A percentile compares a stretch with the other conserved stretches of the same genome.
Conservation (phyloP, 2,888 invertebrate species). For the Heliconius erato region DNA sequence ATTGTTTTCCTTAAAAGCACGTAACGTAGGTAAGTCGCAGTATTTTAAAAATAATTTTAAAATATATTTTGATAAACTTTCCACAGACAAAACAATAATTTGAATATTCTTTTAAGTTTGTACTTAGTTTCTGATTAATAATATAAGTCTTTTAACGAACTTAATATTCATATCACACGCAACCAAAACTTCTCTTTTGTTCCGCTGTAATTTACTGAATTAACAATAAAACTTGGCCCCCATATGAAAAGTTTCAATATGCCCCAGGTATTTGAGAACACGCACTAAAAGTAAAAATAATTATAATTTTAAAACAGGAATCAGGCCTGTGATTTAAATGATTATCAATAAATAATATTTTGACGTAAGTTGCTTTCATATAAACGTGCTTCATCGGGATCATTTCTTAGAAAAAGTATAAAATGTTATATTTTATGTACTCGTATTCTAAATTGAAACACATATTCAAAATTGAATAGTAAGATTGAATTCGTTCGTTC, state of each 20-base stretch:
- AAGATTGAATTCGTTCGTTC: slow-evolving; percentile 8
- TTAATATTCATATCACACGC: slow-evolving; percentile 12
- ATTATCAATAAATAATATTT: not conserved
- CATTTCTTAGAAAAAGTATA: not conserved
- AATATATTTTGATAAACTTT: not conserved
- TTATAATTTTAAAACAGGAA: not conserved
- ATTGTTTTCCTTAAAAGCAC: no score
- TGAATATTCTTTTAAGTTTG: not conserved
- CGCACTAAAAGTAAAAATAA: not conserved
- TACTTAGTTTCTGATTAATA: not conserved
- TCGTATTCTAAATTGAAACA: slow-evolving; percentile 7
- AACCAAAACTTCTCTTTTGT: not conserved
- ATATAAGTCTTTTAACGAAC: not conserved
- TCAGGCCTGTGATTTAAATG: not conserved
- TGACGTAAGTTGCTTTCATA: not conserved
- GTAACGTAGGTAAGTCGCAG: no score
- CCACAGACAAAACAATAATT: not conserved
- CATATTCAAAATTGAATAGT: not conserved
- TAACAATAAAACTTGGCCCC: not conserved
- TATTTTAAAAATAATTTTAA: no score
- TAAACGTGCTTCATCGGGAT: not conserved
- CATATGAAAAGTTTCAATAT: not conserved
- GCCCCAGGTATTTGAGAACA: not conserved
- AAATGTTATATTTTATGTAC: not conserved
- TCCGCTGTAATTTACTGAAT: not conserved